phyloP scores from a whole-genome alignment of 2,113 vertebrate species.

The Columba janthina region DNA sequence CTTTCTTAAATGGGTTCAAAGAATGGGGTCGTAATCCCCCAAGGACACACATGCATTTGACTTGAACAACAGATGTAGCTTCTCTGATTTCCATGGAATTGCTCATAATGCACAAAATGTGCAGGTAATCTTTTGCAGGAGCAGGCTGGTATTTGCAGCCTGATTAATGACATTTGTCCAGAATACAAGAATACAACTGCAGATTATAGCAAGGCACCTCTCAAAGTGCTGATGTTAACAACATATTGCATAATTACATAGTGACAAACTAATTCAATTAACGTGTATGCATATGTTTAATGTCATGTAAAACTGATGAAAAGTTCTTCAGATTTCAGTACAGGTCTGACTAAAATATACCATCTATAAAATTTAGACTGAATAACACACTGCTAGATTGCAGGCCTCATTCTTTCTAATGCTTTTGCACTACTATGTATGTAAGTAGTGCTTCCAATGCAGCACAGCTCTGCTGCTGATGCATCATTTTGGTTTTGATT shows the following conservation, averaged over 20 bases:
- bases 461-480: slow-evolving; percentile 15
- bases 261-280: background rate
- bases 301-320: background rate
- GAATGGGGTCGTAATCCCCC: background rate
- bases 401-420: background rate
- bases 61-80: background rate
- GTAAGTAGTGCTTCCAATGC: slow-evolving; percentile 3
- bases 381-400: background rate
- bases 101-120: background rate
- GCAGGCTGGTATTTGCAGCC: background rate
- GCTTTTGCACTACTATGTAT: slow-evolving; percentile 2
- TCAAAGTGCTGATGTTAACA: background rate
- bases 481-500: slow-evolving; percentile 42
- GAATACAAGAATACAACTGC: background rate
- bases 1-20: background rate
- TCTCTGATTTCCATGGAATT: background rate
- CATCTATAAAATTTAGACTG: background rate
- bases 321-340: background rate
- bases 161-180: background rate
- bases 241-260: background rate
- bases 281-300: background rate
- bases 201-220: background rate
- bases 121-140: background rate
- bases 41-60: background rate
- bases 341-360: background rate